These are phyloP conservation scores for Sphecodes monilicornis DNA, from an alignment of 2,888 invertebrate species.

Conservation along the genomic window DNA sequence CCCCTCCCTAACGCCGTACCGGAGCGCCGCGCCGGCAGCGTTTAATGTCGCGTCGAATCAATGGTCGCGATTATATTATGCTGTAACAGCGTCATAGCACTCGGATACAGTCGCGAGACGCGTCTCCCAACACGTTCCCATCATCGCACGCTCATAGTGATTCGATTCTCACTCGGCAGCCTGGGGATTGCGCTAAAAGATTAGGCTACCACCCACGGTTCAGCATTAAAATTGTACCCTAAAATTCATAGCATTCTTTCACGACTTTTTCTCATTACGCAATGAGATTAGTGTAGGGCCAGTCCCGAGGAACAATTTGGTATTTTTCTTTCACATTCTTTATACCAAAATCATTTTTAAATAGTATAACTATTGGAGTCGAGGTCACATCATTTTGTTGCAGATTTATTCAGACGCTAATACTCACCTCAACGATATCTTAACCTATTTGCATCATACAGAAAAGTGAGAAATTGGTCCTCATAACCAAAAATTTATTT, in stretches of 20 bases:
- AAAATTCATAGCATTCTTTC: neutral
- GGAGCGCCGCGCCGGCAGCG: neutral
- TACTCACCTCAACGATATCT: too few relatives aligned
- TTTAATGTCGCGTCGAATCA: slow-evolving; percentile 35
- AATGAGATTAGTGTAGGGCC: neutral
- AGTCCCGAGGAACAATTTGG: neutral
- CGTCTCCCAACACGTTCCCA: neutral
- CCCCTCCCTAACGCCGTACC: neutral
- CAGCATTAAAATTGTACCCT: neutral
- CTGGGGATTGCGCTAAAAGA: neutral
- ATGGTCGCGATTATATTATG: slow-evolving; percentile 36
- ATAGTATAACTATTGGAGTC: too few relatives aligned
- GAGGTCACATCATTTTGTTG: too few relatives aligned
- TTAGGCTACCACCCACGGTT: neutral
- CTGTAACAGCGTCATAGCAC: slow-evolving; percentile 10
- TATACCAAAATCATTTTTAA: too few relatives aligned
- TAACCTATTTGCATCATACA: too few relatives aligned
- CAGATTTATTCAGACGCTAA: too few relatives aligned
- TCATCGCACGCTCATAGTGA: neutral
- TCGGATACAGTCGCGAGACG: neutral
- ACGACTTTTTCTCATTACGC: neutral
- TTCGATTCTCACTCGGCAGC: slow-evolving; percentile 5
- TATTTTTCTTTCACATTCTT: too few relatives aligned
- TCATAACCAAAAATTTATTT: too few relatives aligned
- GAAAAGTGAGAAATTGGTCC: too few relatives aligned